Base-by-base conservation (phyloP, 2,113 vertebrate genomes). In the Vulpes ferrilata region DNA sequence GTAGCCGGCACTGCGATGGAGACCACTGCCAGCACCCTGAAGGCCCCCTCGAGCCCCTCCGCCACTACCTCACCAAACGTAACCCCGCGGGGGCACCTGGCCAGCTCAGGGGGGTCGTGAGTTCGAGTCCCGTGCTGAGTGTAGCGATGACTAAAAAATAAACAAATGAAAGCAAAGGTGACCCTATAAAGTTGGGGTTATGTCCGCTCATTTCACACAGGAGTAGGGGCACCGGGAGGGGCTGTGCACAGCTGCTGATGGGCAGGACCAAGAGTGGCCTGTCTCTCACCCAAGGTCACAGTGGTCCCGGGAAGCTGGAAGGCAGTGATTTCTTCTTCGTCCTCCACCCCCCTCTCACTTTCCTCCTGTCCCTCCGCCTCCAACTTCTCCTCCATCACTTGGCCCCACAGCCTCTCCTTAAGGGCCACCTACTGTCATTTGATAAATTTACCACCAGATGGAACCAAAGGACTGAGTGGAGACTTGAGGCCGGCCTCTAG, bases 371-470 rank as follows among this genome's bases (percentile, higher is more conserved):
- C 57, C 16, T 59, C 35, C 3, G 15, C 17, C 59, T 65, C 38
- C 13, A 32, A 23, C 20, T 5, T 48, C 71, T 62, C 27, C 25
- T 57, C 0, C 12, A 10, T 7, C 10, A 1, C 27, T 35, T 13
- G 7, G 7, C 1, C 3, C 5, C 0, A 3, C 7, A 22, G 11
- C 20, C 12, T 57, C 7, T 55, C 43, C 55, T 55, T n/a, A 3
- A 84, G 8, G 59, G 3, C 27, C 12, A 32, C 6, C 65, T 73
- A 7, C 16, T 87, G 74, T 95, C 80, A 67, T 92, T 79, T 69
- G 13, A 76, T 0, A 76, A 1, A 3, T 0, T 0, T 0, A 82
- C 94, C 98, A 96, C 94, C 57, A 98, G 98, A 78, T 92, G 95
- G 96, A 48, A 55, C 27, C 43, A 97, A 93, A 96, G 20, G 78